Evolutionary conservation across 1,140 invertebrate species (phyloP).

Genomic region (Drosophila burlai): DNA sequence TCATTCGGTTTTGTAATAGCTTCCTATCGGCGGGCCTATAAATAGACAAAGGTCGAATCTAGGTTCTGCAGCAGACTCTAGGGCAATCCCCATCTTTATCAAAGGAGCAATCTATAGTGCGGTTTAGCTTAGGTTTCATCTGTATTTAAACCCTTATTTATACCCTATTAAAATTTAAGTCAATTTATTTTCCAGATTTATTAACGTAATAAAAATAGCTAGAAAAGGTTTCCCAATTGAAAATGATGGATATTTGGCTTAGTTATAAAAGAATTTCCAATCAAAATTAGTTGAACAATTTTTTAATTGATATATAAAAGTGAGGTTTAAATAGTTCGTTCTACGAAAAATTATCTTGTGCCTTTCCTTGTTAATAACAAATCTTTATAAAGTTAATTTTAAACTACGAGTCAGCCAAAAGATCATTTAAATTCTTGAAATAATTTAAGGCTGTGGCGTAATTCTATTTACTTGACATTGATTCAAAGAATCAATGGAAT

Average conservation of each 20-base stretch:
- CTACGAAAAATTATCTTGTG: no score
- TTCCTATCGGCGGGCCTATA: slow-evolving; percentile 33
- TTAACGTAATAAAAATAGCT: no score
- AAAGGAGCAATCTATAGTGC: not conserved
- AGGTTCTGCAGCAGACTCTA: slow-evolving; percentile 21
- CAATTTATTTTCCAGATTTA: no score
- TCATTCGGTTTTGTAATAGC: slow-evolving; percentile 31
- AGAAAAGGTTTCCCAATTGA: no score
- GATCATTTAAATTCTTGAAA: not conserved
- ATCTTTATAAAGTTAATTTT: not conserved
- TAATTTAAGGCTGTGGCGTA: not conserved
- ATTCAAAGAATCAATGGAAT: slow-evolving; percentile 9
- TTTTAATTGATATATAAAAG: not conserved
- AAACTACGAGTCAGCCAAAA: not conserved
- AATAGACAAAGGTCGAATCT: slow-evolving; percentile 38
- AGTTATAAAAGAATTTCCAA: no score
- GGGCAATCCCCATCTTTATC: slow-evolving; percentile 46
- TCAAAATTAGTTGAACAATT: not conserved
- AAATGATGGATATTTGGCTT: no score
- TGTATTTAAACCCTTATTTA: no score
- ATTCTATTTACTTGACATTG: slow-evolving; percentile 25
- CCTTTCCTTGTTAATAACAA: not conserved
- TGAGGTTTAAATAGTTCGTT: not conserved
- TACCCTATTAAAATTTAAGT: no score
- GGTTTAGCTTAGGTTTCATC: not conserved